A percentile compares a stretch with the other conserved stretches of the same genome.
phyloP scores from a whole-genome alignment of 1,140 invertebrate species.

The Habropoda laboriosa region DNA sequence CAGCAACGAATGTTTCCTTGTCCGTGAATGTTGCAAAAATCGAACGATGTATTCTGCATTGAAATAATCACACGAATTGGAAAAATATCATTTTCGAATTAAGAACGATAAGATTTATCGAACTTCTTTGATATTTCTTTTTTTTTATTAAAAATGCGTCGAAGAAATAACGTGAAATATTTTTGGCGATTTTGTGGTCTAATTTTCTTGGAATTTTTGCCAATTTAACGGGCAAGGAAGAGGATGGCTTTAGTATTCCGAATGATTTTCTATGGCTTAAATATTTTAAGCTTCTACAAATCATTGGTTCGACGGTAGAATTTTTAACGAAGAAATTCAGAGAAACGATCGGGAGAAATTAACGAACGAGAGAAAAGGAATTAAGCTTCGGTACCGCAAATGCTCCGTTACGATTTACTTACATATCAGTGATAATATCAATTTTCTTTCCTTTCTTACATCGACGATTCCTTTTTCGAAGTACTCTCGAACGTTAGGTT shows the following conservation, averaged over 20 bases:
- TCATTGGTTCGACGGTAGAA: background rate
- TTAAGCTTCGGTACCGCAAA: background rate
- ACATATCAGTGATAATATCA: constrained; percentile 26
- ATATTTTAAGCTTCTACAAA: constrained; percentile 17
- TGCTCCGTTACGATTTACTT: constrained; percentile 18
- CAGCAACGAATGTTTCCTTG: background rate
- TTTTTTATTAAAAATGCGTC: too few species aligned
- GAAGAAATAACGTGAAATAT: background rate
- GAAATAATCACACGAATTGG: too few species aligned
- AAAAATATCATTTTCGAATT: too few species aligned
- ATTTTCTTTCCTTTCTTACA: background rate
- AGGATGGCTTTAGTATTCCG: background rate
- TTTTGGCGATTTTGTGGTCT: background rate
- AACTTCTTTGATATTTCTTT: background rate
- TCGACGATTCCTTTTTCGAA: background rate
- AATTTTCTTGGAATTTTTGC: background rate
- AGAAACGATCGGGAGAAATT: background rate
- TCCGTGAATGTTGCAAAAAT: background rate
- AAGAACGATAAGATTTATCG: too few species aligned
- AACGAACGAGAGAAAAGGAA: background rate
- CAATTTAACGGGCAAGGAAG: background rate
- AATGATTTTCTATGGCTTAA: constrained; percentile 16
- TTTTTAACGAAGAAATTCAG: constrained; percentile 22
- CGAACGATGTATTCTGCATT: background rate
- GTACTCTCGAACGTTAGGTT: background rate